Percentiles rank a stretch among this genome's conserved stretches.
Evolutionary conservation across 1,140 invertebrate genomes (phyloP).

Genomic region (Drosophila santomea): DNA sequence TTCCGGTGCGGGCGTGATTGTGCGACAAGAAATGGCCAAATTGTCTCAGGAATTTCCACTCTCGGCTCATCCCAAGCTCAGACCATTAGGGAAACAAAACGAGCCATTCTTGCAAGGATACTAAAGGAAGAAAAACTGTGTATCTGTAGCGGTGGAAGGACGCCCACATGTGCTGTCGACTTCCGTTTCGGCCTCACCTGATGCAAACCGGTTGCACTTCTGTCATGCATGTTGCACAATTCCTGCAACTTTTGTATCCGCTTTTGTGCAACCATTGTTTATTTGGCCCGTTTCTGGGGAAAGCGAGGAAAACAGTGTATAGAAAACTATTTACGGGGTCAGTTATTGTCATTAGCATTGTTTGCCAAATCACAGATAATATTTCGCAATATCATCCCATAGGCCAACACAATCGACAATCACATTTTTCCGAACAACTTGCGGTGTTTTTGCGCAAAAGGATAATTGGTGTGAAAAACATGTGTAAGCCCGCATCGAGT

Average conservation of each 20-base stretch:
- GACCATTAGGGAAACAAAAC: slow-evolving; percentile 40
- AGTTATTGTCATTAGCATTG: slow-evolving; percentile 35
- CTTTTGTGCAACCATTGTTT: slow-evolving; percentile 46
- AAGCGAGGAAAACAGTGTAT: slow-evolving; percentile 53
- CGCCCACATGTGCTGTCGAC: slow-evolving; percentile 53
- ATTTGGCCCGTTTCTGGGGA: slow-evolving; percentile 50
- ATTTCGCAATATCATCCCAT: slow-evolving; percentile 41
- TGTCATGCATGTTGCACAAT: slow-evolving; percentile 61
- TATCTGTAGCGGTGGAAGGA: slow-evolving; percentile 12
- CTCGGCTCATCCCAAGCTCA: slow-evolving; percentile 41
- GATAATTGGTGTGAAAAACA: slow-evolving; percentile 59
- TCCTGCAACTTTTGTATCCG: slow-evolving; percentile 41
- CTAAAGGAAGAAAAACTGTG: background rate
- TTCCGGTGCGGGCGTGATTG: slow-evolving; percentile 40
- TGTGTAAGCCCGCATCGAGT: slow-evolving; percentile 70
- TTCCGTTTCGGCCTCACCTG: slow-evolving; percentile 75
- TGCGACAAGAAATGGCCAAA: slow-evolving; percentile 44
- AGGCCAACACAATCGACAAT: slow-evolving; percentile 59
- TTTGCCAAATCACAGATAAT: slow-evolving; percentile 29
- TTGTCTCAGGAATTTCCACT: slow-evolving; percentile 25
- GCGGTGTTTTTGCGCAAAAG: slow-evolving; percentile 45
- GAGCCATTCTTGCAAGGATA: slow-evolving; percentile 10
- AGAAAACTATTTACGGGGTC: slow-evolving; percentile 49
- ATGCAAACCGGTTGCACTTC: slow-evolving; percentile 48
- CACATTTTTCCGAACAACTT: slow-evolving; percentile 27